Percentiles rank a stretch among this genome's conserved stretches.
Evolutionary conservation across 2,888 invertebrate species (phyloP).

Genomic region (Synergus umbraculus): DNA sequence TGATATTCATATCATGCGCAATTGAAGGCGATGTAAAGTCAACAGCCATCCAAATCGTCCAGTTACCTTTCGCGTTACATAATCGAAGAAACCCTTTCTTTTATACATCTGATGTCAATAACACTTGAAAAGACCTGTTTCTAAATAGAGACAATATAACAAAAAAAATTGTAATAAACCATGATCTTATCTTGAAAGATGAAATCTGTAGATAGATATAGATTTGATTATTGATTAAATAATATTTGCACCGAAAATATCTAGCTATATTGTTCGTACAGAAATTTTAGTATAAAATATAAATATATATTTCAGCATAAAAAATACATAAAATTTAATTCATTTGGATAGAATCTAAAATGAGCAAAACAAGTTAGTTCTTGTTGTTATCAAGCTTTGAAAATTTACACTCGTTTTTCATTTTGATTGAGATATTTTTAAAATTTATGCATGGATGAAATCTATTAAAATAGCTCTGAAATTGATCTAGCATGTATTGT

Average conservation of each 20-base stretch:
- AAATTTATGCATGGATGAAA: background rate
- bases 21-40: background rate
- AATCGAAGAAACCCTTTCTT: conserved; percentile 9
- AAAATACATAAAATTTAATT: too few species aligned
- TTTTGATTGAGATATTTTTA: background rate
- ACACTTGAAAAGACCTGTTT: background rate
- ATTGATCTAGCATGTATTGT: background rate
- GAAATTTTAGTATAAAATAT: too few species aligned
- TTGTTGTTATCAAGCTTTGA: too few species aligned
- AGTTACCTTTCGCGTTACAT: conserved; percentile 10
- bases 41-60: conserved; percentile 1
- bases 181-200: background rate
- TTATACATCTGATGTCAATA: background rate
- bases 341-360: too few species aligned
- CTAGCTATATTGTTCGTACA: too few species aligned
- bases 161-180: background rate
- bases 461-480: background rate
- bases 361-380: too few species aligned
- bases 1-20: conserved; percentile 1
- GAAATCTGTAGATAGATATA: background rate
- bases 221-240: too few species aligned
- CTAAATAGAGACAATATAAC: background rate
- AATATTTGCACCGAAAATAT: too few species aligned
- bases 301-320: too few species aligned
- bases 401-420: background rate